These are phyloP conservation scores for Papio anubis DNA, from an alignment of 2,113 vertebrate genomes.

Conservation along the genomic window DNA sequence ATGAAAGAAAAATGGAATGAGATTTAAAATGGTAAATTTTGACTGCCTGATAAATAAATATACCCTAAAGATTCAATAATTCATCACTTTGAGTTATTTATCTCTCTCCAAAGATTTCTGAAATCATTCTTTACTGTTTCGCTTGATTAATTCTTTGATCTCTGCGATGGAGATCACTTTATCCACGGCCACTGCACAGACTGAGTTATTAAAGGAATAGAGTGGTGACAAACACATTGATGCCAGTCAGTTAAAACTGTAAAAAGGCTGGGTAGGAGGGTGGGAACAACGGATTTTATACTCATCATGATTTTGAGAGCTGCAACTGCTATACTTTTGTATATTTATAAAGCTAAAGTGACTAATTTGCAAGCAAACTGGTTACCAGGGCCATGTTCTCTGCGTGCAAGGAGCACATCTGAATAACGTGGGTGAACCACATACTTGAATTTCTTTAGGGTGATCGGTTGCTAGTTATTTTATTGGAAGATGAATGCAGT, in stretches of 20 bases:
- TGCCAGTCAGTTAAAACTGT: not conserved
- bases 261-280: not conserved
- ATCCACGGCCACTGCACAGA: not conserved
- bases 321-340: accelerated
- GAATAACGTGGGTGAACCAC: not conserved
- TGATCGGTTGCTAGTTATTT: not conserved
- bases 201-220: not conserved
- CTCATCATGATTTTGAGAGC: not conserved
- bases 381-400: not conserved
- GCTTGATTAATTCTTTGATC: conserved; percentile 68
- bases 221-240: not conserved
- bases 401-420: not conserved
- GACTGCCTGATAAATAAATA: conserved; percentile 63
- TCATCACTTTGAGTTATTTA: conserved; percentile 66
- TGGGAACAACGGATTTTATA: not conserved
- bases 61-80: conserved; percentile 47
- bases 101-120: conserved; percentile 67
- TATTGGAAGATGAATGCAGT: not conserved
- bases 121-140: conserved; percentile 63
- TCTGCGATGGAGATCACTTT: conserved; percentile 21
- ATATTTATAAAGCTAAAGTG: not conserved
- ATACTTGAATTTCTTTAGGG: not conserved
- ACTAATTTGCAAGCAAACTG: not conserved
- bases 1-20: conserved; percentile 68
- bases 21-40: conserved; percentile 68